Evolutionary conservation across 1,140 invertebrate species (phyloP), one percentile per base, ranked within the genome.

Genomic region (Parasteatoda tepidariorum): DNA sequence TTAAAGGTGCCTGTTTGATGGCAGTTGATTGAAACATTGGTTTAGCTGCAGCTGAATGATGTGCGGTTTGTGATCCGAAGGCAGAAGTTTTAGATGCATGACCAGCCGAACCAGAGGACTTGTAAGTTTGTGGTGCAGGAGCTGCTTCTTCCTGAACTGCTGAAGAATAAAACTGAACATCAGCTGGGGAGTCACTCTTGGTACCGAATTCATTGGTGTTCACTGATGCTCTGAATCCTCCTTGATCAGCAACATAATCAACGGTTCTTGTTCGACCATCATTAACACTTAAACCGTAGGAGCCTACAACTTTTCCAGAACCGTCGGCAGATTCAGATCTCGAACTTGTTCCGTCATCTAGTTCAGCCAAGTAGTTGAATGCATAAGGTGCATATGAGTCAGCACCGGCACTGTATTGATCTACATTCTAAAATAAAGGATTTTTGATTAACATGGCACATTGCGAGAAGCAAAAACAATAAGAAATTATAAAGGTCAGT

Each of bases 191-290:
- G 13, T 84, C 73, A 6, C 31, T 71, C 38, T 84, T 76, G 31
- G 83, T 84, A 54, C 84, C 84, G 7, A 75, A 70, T 34, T 85
- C 84, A 41, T 85, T 85, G 5, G 84, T 85, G 22, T 73, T 74
- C 15, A 85, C 76, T 15, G 55, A 57, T 28, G 84, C 84, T 26
- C 78, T 64, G 64, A 85, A 85, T 11, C 84, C 84, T 6, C 13
- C 34, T 11, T 67, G 38, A 28, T 85, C 84, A 22, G 84, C 84
- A 9, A 76, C 22, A 61, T 85, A 85, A 18, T 85, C 74, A 11
- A 86, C 84, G 3, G 41, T 66, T 24, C 85, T 62, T 3, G 38
- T 26, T 31, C 85, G 54, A 5, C 85, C 84, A 28, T 86, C 85
- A 3, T 15, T 64, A 2, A 15, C 61, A 4, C 59, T 33, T 57